Evolutionary conservation across 2,888 invertebrate species (phyloP).

Genomic region (Myopa testacea): DNA sequence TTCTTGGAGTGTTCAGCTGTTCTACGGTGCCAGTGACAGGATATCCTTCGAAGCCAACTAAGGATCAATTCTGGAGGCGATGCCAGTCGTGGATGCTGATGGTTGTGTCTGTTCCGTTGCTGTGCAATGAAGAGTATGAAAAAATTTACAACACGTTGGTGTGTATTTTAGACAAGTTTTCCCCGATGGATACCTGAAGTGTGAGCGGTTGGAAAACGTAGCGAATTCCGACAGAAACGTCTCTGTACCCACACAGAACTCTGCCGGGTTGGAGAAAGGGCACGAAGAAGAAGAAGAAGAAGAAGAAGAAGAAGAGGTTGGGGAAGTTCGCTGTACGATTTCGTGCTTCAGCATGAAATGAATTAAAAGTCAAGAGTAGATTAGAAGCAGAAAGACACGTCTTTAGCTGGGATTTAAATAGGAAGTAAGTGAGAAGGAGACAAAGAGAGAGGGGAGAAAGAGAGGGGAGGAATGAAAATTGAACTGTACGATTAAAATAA

Average conservation of each 20-base stretch:
- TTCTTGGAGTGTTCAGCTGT: too few species aligned
- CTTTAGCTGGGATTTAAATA: neutral
- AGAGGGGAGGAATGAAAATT: too few species aligned
- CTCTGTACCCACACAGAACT: too few species aligned
- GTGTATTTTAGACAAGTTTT: neutral
- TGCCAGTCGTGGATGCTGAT: neutral
- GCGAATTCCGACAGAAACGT: neutral
- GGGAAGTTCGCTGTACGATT: neutral
- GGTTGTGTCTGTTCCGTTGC: neutral
- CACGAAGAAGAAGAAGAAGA: too few species aligned
- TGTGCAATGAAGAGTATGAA: neutral
- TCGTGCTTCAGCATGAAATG: neutral
- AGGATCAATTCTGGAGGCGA: too few species aligned
- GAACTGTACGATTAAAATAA: too few species aligned
- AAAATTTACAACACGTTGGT: neutral
- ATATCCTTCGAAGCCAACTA: too few species aligned
- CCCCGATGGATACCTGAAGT: neutral
- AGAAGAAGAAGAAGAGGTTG: too few species aligned
- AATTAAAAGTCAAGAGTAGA: constrained; percentile 1
- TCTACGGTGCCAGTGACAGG: too few species aligned
- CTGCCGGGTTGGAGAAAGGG: too few species aligned
- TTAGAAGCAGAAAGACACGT: neutral
- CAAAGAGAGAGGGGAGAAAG: too few species aligned
- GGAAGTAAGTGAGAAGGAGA: too few species aligned
- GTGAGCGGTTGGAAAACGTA: neutral